phyloP scores from a whole-genome alignment of 2,888 invertebrate species.

The Dicyrtomina minuta region DNA sequence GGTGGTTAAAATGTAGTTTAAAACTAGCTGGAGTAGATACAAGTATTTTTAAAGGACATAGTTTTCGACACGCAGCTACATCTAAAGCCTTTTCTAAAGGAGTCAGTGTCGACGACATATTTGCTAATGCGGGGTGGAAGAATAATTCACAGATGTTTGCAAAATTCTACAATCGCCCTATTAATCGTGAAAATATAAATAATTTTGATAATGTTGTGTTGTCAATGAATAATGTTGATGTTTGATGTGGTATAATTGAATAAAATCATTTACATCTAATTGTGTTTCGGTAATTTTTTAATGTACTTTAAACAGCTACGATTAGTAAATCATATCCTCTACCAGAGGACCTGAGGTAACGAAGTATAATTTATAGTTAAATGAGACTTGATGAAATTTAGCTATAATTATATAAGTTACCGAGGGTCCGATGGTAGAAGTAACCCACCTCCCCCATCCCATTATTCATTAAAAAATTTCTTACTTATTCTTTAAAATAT shows the following conservation, averaged over 20 bases:
- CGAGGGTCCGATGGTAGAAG: not conserved
- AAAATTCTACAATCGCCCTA: slow-evolving; percentile 13
- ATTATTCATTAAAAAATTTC: not conserved
- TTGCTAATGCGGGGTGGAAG: slow-evolving; percentile 3
- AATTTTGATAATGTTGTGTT: not conserved
- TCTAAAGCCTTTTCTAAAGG: slow-evolving; percentile 8
- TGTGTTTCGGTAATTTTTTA: not conserved
- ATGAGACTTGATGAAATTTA: no score
- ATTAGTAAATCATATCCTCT: not conserved
- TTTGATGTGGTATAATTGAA: not conserved
- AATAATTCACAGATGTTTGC: not conserved
- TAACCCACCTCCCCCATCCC: not conserved
- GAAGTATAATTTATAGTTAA: no score
- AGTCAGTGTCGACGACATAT: not conserved
- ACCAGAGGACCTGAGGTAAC: not conserved
- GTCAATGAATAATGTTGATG: not conserved
- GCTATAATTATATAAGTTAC: no score
- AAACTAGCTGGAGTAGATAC: slow-evolving; percentile 3
- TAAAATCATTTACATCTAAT: not conserved
- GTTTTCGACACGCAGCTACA: slow-evolving; percentile 14
- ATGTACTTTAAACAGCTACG: not conserved
- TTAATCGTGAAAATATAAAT: not conserved
- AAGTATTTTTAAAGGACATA: slow-evolving; percentile 1
- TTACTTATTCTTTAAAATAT: no score
- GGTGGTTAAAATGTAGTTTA: not conserved